phyloP scores from a whole-genome alignment of 2,797 vertebrate genomes.

The Anabas testudineus region DNA sequence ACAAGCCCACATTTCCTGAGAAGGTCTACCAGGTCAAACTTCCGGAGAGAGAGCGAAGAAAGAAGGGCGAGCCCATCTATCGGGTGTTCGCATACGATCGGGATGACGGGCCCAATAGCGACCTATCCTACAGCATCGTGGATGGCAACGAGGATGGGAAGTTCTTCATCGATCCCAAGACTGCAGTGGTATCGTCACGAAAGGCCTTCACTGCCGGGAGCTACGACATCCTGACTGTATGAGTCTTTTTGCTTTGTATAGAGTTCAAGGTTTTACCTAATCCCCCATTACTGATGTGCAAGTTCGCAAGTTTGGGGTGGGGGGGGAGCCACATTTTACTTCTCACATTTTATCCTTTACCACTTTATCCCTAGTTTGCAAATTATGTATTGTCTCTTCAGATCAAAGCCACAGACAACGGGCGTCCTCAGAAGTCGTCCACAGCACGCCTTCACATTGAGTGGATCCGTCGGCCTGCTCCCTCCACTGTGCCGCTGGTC shows the following conservation, averaged over 20 bases:
- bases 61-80: constrained; percentile 93
- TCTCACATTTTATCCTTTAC: neutral
- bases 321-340: neutral
- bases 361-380: too few species aligned
- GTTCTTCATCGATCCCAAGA: constrained; percentile 97
- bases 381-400: constrained; percentile 58
- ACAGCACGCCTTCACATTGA: constrained; percentile 95
- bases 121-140: constrained; percentile 94
- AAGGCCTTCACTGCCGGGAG: constrained; percentile 93
- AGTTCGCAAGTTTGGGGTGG: neutral
- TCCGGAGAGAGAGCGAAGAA: constrained; percentile 92
- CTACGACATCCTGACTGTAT: constrained; percentile 96
- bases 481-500: constrained; percentile 80
- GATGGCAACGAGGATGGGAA: constrained; percentile 95
- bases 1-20: constrained; percentile 94
- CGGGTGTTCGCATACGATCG: constrained; percentile 94
- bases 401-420: constrained; percentile 97
- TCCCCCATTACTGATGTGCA: neutral
- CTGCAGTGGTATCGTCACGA: constrained; percentile 92
- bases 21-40: constrained; percentile 96
- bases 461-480: constrained; percentile 90
- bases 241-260: constrained; percentile 24
- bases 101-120: constrained; percentile 93
- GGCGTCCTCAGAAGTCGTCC: constrained; percentile 94
- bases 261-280: neutral